Evolutionary conservation across 2,888 invertebrate genomes (phyloP).

Genomic region (Nesidiocoris tenuis): DNA sequence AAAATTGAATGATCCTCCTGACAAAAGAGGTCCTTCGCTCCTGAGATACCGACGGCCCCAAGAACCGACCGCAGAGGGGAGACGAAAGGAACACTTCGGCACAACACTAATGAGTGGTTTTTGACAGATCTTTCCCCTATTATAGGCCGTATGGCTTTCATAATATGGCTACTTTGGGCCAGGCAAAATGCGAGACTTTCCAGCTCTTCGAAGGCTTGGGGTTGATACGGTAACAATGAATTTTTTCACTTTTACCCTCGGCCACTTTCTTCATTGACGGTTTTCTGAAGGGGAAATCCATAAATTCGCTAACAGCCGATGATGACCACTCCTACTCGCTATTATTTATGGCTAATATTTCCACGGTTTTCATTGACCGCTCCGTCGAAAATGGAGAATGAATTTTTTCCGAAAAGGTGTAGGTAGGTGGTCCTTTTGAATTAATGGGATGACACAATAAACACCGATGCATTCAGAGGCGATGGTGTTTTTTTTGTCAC

Average conservation of each 20-base stretch:
- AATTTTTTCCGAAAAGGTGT: not conserved
- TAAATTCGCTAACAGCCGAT: constrained; percentile 3
- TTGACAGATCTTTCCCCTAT: not conserved
- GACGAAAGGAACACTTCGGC: constrained; percentile 8
- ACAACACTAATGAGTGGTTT: constrained; percentile 34
- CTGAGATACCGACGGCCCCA: not conserved
- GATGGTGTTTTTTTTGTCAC: too few species aligned
- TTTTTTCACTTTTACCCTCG: constrained; percentile 1
- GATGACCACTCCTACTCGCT: not conserved
- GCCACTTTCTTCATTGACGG: not conserved
- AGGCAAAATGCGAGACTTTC: constrained; percentile 6
- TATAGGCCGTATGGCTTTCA: not conserved
- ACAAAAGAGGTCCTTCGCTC: constrained; percentile 19
- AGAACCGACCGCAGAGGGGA: not conserved
- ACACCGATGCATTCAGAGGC: too few species aligned
- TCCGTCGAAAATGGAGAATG: not conserved
- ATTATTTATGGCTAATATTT: too few species aligned
- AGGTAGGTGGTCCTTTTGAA: not conserved
- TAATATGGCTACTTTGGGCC: too few species aligned
- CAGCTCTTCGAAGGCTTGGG: not conserved
- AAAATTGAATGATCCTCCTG: constrained; percentile 4
- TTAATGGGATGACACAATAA: too few species aligned
- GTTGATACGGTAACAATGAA: not conserved
- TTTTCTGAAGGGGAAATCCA: not conserved
- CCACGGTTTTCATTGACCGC: constrained; percentile 20